Evolutionary conservation across 2,797 vertebrate genomes (phyloP).

Genomic region (Hirundo rustica): DNA sequence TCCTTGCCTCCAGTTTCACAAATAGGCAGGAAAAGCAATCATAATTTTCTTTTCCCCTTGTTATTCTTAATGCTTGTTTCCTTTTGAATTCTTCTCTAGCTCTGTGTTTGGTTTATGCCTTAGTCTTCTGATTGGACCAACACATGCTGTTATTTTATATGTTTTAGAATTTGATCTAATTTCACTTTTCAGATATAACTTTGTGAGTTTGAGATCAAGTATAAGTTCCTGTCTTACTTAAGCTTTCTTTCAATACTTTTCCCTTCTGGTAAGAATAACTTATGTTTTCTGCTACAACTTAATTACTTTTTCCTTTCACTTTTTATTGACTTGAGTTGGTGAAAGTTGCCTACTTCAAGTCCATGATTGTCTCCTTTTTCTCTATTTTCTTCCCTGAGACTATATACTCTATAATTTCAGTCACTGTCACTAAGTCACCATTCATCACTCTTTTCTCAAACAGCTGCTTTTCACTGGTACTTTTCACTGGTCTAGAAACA

Average conservation of each 20-base stretch:
- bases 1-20: neutral
- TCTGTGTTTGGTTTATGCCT: neutral
- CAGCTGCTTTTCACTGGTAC: neutral
- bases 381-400: neutral
- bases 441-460: neutral
- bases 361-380: neutral
- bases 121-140: neutral
- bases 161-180: neutral
- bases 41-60: neutral
- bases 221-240: neutral
- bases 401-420: neutral
- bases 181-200: neutral
- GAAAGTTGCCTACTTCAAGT: neutral
- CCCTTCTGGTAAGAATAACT: neutral
- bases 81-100: neutral
- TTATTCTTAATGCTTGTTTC: neutral
- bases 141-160: neutral
- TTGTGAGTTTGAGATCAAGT: neutral
- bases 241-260: neutral
- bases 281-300: neutral
- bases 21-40: neutral
- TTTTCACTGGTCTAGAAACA: neutral
- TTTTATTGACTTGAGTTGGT: neutral
- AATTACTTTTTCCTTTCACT: neutral
- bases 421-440: neutral